Conservation (phyloP, 2,888 invertebrate species). For the Eucriotettix oculatus region DNA sequence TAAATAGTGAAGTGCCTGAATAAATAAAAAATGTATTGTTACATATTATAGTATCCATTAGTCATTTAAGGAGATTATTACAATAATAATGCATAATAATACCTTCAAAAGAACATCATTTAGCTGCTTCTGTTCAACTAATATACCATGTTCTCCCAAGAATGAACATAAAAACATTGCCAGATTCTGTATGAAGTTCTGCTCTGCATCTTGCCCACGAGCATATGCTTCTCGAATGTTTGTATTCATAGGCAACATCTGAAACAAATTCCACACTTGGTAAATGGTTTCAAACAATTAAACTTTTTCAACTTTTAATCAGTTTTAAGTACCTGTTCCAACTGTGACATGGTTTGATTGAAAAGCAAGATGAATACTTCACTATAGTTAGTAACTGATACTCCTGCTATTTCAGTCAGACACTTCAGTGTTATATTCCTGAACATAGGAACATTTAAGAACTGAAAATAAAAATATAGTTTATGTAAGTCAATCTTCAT, state of each 20-base stretch:
- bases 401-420: constrained; percentile 92
- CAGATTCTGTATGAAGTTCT: constrained; percentile 96
- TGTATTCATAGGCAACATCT: constrained; percentile 78
- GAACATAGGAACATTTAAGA: constrained; percentile 93
- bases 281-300: not conserved
- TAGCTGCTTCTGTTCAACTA: constrained; percentile 68
- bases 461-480: constrained; percentile 33
- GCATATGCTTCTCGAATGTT: constrained; percentile 91
- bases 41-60: too few species aligned
- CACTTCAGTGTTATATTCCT: constrained; percentile 96
- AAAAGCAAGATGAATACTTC: constrained; percentile 83
- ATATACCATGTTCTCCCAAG: constrained; percentile 85
- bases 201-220: constrained; percentile 87
- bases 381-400: constrained; percentile 78
- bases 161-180: constrained; percentile 94
- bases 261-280: constrained; percentile 6
- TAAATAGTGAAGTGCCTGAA: constrained; percentile 59
- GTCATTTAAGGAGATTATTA: too few species aligned
- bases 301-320: too few species aligned
- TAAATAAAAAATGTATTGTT: not conserved
- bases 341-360: constrained; percentile 79
- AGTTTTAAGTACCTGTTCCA: constrained; percentile 40
- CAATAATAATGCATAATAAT: too few species aligned
- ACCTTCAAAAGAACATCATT: constrained; percentile 57
- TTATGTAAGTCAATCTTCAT: not conserved